Base-by-base conservation (phyloP, 2,797 vertebrate genomes). In the Merluccius polli region DNA sequence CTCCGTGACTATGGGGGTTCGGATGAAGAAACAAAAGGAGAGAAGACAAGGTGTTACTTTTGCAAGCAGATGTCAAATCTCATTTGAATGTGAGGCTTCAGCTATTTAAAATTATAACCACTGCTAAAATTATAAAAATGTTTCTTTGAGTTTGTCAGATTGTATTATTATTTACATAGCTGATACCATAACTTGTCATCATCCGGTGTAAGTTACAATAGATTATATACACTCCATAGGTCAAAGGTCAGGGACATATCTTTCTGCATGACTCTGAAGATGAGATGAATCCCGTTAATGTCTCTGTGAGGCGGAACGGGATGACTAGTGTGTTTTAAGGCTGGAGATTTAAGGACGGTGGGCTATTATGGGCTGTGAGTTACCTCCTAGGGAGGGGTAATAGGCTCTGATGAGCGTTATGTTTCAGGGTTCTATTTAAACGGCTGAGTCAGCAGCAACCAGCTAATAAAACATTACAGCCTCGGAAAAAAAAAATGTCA, bases 1-100 rank as follows among this genome's bases (percentile, higher is more conserved):
- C 84, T 98, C 96, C 29, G 86, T 94, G 86, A 97, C 98, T 99
- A 88, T 65, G 84, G 75, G 77, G 73, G 35, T 91, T 0, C 9
- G 77, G 10, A 77, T 31, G n/a, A 38, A 31, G 29, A 15, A 32
- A 52, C 10, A 59, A 0, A 32, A 44, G 29, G 71, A 36, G 27
- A 38, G 41, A 29, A 9, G 21, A 29, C 29, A 44, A 29, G 35
- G 65, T 68, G 65, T 68, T 30, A 31, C 65, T 68, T 11, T 21
- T 4, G 18, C 3, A 59, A 18, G 44, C 44, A 18, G 44, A 48
- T 2, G 12, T 67, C 63, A 11, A 27, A 67, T 27, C 4, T 21
- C 18, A 10, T 67, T 67, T 67, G 63, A 67, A 29, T 29, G 63
- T 4, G 16, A 48, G 16, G 44, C n/a, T 67, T 67, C 63, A 6